phyloP scores from a whole-genome alignment of 2,113 vertebrate species.

The Rhabdornis inornatus region DNA sequence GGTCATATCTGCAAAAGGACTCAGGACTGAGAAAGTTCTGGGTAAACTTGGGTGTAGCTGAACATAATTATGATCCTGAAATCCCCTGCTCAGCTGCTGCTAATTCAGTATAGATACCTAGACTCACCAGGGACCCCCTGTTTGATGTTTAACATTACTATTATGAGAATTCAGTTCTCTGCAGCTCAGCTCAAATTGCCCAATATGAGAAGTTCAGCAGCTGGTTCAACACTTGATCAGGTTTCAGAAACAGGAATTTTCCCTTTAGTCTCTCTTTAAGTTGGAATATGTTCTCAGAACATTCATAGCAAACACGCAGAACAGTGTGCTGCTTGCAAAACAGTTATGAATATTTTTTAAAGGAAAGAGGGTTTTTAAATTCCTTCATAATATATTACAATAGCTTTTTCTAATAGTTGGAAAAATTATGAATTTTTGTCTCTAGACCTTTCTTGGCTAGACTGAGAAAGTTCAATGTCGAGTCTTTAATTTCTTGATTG shows the following conservation, averaged over 20 bases:
- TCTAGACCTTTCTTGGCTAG: background rate
- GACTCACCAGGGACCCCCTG: background rate
- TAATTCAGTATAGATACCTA: background rate
- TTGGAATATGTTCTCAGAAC: background rate
- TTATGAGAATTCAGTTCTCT: background rate
- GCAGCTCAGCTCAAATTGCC: background rate
- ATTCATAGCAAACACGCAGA: background rate
- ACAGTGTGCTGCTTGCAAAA: background rate
- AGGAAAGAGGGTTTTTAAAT: background rate
- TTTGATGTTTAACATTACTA: background rate
- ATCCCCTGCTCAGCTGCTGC: background rate
- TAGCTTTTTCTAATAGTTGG: background rate
- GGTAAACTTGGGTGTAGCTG: background rate
- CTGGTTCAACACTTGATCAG: background rate
- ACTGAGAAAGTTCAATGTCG: background rate
- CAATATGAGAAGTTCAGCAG: background rate
- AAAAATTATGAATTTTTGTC: background rate
- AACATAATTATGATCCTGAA: background rate
- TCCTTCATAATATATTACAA: background rate
- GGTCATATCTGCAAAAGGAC: background rate
- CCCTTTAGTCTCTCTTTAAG: background rate
- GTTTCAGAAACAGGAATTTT: constrained; percentile 23
- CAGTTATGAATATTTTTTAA: background rate
- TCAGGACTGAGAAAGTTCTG: background rate
- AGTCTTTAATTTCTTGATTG: background rate